Evolutionary conservation across 2,888 invertebrate species (phyloP).

Genomic region (Griposia aprilina): DNA sequence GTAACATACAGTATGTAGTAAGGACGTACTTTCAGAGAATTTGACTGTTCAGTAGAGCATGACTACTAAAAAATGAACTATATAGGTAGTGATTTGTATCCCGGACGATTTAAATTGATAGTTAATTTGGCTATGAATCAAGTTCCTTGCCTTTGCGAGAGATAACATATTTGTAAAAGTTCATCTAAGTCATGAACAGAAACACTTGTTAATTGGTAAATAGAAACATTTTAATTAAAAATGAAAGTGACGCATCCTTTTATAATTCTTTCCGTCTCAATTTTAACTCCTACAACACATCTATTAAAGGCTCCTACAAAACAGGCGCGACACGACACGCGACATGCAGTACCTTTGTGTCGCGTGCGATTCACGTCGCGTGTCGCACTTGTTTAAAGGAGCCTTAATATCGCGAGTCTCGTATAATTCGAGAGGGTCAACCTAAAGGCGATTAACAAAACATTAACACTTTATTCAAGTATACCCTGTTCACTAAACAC

Average conservation of each 20-base stretch:
- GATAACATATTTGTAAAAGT: background rate
- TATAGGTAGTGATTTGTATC: background rate
- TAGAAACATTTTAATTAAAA: background rate
- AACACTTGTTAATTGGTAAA: background rate
- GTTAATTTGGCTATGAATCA: background rate
- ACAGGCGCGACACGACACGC: too few species aligned
- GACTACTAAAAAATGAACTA: background rate
- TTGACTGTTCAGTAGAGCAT: background rate
- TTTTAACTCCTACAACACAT: conserved; percentile 2
- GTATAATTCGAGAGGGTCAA: conserved; percentile 9
- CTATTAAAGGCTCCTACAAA: background rate
- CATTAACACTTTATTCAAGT: conserved; percentile 61
- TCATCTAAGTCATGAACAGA: background rate
- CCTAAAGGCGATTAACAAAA: conserved; percentile 53
- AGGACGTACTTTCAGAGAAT: too few species aligned
- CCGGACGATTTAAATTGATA: background rate
- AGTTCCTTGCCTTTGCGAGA: background rate
- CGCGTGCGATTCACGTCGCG: too few species aligned
- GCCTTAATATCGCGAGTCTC: background rate
- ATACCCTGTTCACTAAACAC: conserved; percentile 54
- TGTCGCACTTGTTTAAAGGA: too few species aligned
- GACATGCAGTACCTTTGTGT: too few species aligned
- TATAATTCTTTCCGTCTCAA: conserved; percentile 4
- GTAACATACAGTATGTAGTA: too few species aligned
- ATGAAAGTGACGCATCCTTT: too few species aligned